A percentile compares a stretch with the other conserved stretches of the same genome.
phyloP scores from a whole-genome alignment of 2,888 invertebrate species.

The Ochropleura plecta region DNA sequence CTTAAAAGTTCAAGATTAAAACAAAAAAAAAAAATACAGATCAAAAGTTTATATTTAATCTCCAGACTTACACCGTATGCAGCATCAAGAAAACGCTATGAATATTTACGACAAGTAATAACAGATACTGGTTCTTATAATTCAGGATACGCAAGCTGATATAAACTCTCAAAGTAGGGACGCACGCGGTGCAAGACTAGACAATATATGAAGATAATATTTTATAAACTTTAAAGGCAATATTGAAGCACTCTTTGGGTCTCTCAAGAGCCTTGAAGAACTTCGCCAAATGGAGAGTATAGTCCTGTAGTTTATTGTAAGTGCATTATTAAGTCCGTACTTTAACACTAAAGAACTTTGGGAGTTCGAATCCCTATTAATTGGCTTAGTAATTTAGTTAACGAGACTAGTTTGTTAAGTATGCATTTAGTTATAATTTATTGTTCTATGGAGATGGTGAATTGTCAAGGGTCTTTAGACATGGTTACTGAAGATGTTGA shows the following conservation, averaged over 20 bases:
- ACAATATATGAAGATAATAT: conserved; percentile 84
- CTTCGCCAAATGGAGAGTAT: conserved; percentile 70
- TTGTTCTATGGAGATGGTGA: conserved; percentile 45
- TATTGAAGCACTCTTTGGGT: conserved; percentile 77
- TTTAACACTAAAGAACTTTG: conserved; percentile 53
- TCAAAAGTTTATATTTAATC: conserved; percentile 19
- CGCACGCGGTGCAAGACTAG: conserved; percentile 76
- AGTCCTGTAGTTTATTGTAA: conserved; percentile 68
- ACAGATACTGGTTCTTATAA: conserved; percentile 68
- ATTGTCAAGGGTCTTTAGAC: conserved; percentile 5
- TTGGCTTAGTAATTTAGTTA: conserved; percentile 63
- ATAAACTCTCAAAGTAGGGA: conserved; percentile 75
- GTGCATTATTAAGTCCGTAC: conserved; percentile 61
- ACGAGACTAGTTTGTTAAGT: conserved; percentile 57
- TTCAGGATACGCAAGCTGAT: conserved; percentile 69
- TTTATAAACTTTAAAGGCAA: conserved; percentile 83
- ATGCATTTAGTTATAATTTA: conserved; percentile 61
- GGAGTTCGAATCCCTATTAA: conserved; percentile 60
- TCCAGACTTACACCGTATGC: conserved; percentile 14
- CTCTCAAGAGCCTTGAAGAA: conserved; percentile 67
- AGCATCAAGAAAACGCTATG: conserved; percentile 50
- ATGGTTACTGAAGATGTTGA: conserved; percentile 11
- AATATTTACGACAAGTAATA: conserved; percentile 67
- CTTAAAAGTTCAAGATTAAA: no score
- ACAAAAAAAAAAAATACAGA: no score